phyloP scores from a whole-genome alignment of 2,888 invertebrate species.

The Drosophila putrida region DNA sequence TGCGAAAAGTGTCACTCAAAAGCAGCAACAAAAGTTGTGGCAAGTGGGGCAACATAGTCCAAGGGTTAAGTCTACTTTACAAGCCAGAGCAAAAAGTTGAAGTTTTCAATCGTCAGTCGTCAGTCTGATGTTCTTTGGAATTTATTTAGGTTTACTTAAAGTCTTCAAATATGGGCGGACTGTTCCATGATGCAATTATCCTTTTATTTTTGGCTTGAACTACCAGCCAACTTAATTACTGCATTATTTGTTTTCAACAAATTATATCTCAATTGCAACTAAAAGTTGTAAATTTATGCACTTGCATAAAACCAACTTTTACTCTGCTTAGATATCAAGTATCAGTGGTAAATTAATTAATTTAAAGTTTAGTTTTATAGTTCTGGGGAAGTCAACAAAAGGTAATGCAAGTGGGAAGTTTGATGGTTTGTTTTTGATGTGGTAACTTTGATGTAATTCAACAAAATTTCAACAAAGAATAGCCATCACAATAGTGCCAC shows the following conservation, averaged over 20 bases:
- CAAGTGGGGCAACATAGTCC: constrained; percentile 31
- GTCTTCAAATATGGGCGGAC: neutral
- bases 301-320: constrained; percentile 1
- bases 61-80: constrained; percentile 33
- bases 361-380: neutral
- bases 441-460: neutral
- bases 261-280: neutral
- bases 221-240: constrained; percentile 8
- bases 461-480: neutral
- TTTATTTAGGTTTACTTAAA: constrained; percentile 12
- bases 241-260: constrained; percentile 3
- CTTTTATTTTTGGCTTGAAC: constrained; percentile 21
- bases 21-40: constrained; percentile 32
- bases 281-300: neutral
- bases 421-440: neutral
- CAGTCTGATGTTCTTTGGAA: constrained; percentile 5
- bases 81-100: constrained; percentile 21
- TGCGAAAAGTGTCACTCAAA: constrained; percentile 68
- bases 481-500: too few relatives aligned
- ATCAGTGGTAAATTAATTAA: constrained; percentile 1
- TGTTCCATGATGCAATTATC: constrained; percentile 30
- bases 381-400: neutral
- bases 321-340: neutral
- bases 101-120: constrained; percentile 29
- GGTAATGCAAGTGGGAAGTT: neutral